Conservation (phyloP, 2,113 vertebrate species). For the Dicrurus megarhynchus region DNA sequence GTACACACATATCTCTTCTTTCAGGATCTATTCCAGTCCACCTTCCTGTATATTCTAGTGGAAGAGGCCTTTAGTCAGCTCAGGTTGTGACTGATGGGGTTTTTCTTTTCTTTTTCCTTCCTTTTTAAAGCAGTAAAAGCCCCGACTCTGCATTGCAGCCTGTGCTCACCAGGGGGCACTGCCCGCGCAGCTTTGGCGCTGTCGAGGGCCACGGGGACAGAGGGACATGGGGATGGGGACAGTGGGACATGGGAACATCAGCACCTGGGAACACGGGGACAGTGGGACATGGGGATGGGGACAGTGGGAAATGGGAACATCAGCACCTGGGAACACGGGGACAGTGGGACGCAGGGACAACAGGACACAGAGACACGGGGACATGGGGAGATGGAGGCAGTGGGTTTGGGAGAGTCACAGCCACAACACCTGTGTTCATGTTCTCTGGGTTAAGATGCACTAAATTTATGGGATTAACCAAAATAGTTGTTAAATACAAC, state of each 20-base stretch:
- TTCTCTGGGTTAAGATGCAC: not conserved
- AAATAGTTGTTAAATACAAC: not conserved
- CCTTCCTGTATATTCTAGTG: not conserved
- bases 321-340: no score
- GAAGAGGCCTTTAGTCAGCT: not conserved
- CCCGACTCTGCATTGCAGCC: not conserved
- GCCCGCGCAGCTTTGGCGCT: not conserved
- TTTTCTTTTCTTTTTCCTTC: not conserved
- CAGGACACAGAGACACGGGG: no score
- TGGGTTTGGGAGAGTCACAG: not conserved
- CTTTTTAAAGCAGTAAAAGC: not conserved
- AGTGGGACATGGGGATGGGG: no score
- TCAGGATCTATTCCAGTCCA: not conserved
- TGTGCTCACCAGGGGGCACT: conserved; percentile 27
- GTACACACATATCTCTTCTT: accelerated
- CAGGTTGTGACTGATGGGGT: not conserved
- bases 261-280: not conserved
- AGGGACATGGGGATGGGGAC: accelerated
- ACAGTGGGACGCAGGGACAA: no score
- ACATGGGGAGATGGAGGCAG: not conserved
- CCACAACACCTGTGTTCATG: not conserved
- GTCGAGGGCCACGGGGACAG: not conserved
- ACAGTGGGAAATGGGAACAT: no score
- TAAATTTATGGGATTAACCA: not conserved
- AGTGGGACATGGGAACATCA: not conserved